Percentiles rank a stretch among this genome's conserved stretches.
Evolutionary conservation across 2,888 invertebrate species (phyloP).

Genomic region (Phrixothrix hirtus): DNA sequence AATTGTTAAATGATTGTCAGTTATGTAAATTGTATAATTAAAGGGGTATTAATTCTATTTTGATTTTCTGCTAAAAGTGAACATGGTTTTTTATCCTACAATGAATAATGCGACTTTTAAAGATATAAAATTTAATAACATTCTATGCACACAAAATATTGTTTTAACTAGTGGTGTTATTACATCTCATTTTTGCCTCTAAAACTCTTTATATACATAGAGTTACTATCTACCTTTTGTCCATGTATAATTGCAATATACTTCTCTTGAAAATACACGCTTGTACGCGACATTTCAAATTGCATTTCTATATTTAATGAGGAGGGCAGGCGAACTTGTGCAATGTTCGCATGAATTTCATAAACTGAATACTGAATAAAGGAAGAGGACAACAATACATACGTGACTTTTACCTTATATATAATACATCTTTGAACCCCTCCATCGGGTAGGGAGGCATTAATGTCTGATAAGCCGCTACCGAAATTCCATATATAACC

Average conservation of each 20-base stretch:
- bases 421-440: constrained; percentile 19
- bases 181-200: no score
- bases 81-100: no score
- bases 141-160: no score
- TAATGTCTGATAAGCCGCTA: constrained; percentile 28
- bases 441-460: constrained; percentile 25
- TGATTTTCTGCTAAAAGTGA: no score
- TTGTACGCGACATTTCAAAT: constrained; percentile 23
- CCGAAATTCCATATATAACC: constrained; percentile 19
- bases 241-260: constrained; percentile 10
- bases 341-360: constrained; percentile 23
- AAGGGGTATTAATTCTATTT: no score
- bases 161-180: no score
- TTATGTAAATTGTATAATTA: no score
- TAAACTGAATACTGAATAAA: constrained; percentile 8
- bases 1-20: no score
- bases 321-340: constrained; percentile 14
- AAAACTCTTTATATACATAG: constrained; percentile 6
- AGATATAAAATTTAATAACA: no score
- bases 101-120: no score
- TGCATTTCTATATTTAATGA: constrained; percentile 39
- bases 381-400: constrained; percentile 17
- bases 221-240: no score
- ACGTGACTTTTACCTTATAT: constrained; percentile 17
- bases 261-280: constrained; percentile 11